Evolutionary conservation across 2,888 invertebrate species (phyloP).

Genomic region (Desoria tigrina): DNA sequence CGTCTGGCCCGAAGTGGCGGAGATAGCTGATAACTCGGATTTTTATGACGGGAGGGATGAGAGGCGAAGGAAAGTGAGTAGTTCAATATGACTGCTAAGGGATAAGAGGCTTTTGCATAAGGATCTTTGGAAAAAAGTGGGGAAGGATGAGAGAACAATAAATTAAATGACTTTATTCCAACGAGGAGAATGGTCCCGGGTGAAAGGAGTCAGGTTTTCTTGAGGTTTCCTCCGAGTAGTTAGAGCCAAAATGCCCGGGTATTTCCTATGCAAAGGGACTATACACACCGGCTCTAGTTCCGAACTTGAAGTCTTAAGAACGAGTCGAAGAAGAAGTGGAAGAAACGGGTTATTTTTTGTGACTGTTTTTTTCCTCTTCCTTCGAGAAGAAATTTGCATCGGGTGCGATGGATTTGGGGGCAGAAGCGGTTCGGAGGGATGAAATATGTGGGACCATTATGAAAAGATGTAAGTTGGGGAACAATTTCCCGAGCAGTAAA

Average conservation of each 20-base stretch:
- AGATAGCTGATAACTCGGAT: neutral
- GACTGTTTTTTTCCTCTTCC: slow-evolving; percentile 19
- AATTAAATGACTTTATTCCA: slow-evolving; percentile 6
- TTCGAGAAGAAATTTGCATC: slow-evolving; percentile 48
- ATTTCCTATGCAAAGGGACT: too few relatives aligned
- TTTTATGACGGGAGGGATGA: neutral
- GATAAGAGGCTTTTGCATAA: slow-evolving; percentile 44
- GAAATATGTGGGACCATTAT: slow-evolving; percentile 53
- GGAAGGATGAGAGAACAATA: slow-evolving; percentile 12
- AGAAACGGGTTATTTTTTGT: too few relatives aligned
- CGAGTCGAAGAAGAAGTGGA: too few relatives aligned
- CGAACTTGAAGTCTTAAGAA: too few relatives aligned
- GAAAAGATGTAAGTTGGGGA: slow-evolving; percentile 51
- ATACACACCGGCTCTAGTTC: too few relatives aligned
- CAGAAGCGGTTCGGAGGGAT: slow-evolving; percentile 48
- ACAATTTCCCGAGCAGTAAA: slow-evolving; percentile 50
- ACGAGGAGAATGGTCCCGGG: neutral
- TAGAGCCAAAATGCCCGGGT: too few relatives aligned
- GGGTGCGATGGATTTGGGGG: slow-evolving; percentile 51
- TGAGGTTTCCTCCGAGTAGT: too few relatives aligned
- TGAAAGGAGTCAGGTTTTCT: neutral
- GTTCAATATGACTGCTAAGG: slow-evolving; percentile 43
- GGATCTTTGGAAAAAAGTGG: neutral
- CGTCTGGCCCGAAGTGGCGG: too few relatives aligned
- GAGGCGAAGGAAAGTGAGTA: slow-evolving; percentile 31